phyloP scores from a whole-genome alignment of 1,140 invertebrate species.

The Drosophila miranda region DNA sequence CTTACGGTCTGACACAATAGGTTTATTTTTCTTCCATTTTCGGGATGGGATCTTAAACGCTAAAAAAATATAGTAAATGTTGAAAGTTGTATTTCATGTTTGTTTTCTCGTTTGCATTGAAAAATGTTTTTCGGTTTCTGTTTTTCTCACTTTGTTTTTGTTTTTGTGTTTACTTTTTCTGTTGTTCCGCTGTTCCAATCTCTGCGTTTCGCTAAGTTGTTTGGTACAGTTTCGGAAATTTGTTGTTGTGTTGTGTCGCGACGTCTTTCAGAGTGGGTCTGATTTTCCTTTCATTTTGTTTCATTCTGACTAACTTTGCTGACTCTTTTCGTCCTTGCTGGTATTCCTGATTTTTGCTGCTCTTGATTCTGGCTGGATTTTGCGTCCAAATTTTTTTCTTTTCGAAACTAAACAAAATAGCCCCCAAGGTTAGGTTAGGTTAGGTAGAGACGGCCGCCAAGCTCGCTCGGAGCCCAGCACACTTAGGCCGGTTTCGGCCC shows the following conservation, averaged over 20 bases:
- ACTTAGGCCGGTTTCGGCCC: too few relatives aligned
- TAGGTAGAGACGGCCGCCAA: too few relatives aligned
- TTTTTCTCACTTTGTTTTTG: conserved; percentile 19
- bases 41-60: conserved; percentile 38
- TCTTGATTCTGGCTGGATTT: conserved; percentile 54
- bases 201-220: too few relatives aligned
- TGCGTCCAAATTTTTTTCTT: conserved; percentile 64
- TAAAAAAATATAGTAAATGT: conserved; percentile 60
- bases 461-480: too few relatives aligned
- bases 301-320: conserved; percentile 6
- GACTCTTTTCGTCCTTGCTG: too few relatives aligned
- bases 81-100: conserved; percentile 43
- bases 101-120: conserved; percentile 32
- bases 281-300: conserved; percentile 28
- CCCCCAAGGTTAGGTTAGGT: too few relatives aligned
- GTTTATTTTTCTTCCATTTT: conserved; percentile 39
- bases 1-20: conserved; percentile 51
- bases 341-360: conserved; percentile 19
- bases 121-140: conserved; percentile 20
- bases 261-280: conserved; percentile 39
- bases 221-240: conserved; percentile 2
- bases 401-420: conserved; percentile 54
- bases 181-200: conserved; percentile 17
- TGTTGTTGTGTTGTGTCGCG: conserved; percentile 14
- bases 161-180: conserved; percentile 14